Evolutionary conservation across 2,113 vertebrate genomes (phyloP), one percentile per base, ranked within the genome.

Genomic region (Theropithecus gelada): DNA sequence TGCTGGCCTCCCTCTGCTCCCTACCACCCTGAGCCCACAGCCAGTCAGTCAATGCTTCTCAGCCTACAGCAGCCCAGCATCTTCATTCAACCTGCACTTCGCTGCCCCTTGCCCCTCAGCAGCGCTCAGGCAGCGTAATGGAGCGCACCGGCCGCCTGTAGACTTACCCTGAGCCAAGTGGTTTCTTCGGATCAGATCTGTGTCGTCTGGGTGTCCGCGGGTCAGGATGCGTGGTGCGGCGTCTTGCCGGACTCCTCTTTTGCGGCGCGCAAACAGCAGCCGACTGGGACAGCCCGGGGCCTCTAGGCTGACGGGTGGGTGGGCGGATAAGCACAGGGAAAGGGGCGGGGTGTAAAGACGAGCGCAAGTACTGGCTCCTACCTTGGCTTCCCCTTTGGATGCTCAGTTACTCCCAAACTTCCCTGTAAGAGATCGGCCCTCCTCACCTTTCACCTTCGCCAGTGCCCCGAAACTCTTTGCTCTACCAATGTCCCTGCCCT

Each of bases 91-190:
- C 45, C 45, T 14, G 8, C 57, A 90, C 59, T 43, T 94, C 25
- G 0, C 35, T 4, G 25, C 57, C 35, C 72, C 68, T 91, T 9
- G 22, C 45, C 35, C 76, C 68, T 91, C 12, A 10, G 79, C 93
- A 80, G 84, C 11, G 9, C 85, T 78, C n/a, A 0, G 18, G 64
- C 57, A 57, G 55, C 32, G 45, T 72, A 93, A 86, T 40, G 4
- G 40, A 95, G 40, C 12, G 87, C 90, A 68, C 48, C 0, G 55
- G 78, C 59, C 3, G 43, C 85, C 45, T 59, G 55, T 82, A n/a
- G 55, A 97, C 98, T 98, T 97, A 98, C 98, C 98, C 59, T 2
- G 10, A 40, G 50, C 32, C 72, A 90, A 95, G 88, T 83, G 93
- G 25, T 97, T 90, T 88, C 48, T 61, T 89, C 40, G 35, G 66